Conservation (phyloP, 1,140 invertebrate genomes). For the Penaeus japonicus region DNA sequence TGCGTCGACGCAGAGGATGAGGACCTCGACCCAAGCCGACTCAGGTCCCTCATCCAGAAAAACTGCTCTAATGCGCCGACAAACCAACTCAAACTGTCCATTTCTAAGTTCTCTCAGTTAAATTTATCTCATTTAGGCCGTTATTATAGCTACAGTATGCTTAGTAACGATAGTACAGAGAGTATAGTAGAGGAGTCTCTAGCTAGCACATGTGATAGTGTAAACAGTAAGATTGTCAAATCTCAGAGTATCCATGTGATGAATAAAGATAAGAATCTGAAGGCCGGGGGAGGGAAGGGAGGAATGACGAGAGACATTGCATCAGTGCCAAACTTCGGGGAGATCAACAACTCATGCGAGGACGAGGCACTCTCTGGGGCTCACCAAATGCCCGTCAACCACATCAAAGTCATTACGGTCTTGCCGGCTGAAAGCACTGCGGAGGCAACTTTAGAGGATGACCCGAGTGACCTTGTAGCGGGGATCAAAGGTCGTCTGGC, state of each 20-base stretch:
- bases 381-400: constrained; percentile 33
- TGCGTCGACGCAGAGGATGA: constrained; percentile 48
- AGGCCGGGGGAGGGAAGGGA: neutral
- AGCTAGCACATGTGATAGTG: constrained; percentile 57
- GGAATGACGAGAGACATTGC: constrained; percentile 74
- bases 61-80: constrained; percentile 45
- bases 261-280: constrained; percentile 59
- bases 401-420: constrained; percentile 46
- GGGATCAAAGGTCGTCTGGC: constrained; percentile 55
- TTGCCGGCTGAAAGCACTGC: constrained; percentile 32
- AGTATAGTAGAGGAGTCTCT: constrained; percentile 65
- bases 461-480: constrained; percentile 39
- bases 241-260: constrained; percentile 72
- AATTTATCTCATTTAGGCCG: constrained; percentile 73
- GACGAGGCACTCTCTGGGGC: neutral
- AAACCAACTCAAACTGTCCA: constrained; percentile 73
- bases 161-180: constrained; percentile 77
- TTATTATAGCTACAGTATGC: constrained; percentile 76
- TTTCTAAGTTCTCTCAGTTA: constrained; percentile 77
- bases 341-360: constrained; percentile 26
- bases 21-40: constrained; percentile 48
- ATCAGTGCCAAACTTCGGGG: constrained; percentile 77
- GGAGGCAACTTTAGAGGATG: constrained; percentile 52
- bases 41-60: constrained; percentile 46
- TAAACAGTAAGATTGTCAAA: constrained; percentile 68